Conservation (phyloP, 2,113 vertebrate species). For the Aegotheles bennettii region DNA sequence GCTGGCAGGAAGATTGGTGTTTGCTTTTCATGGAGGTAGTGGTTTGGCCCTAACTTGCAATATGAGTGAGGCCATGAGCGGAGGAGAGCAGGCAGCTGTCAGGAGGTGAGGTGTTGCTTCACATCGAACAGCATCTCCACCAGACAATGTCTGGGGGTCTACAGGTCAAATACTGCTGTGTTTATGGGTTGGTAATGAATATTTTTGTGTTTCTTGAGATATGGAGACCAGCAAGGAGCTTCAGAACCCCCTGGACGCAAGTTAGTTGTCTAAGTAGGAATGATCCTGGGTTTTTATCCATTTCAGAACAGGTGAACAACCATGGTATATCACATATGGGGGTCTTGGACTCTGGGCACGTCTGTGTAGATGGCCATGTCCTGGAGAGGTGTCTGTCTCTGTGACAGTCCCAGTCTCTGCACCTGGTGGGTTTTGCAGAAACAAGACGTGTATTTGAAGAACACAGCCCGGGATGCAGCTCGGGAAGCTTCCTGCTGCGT, state of each 20-base stretch:
- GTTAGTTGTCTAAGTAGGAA: background rate
- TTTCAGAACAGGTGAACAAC: background rate
- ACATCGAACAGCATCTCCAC: background rate
- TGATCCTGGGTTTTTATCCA: background rate
- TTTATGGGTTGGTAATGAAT: fast-evolving
- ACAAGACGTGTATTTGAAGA: background rate
- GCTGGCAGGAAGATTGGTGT: background rate
- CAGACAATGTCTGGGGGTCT: fast-evolving
- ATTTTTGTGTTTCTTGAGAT: background rate
- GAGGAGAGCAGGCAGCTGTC: background rate
- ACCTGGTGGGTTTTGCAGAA: background rate
- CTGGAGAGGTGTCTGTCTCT: background rate
- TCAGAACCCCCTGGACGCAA: background rate
- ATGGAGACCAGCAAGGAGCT: background rate
- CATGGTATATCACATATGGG: fast-evolving
- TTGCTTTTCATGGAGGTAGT: background rate
- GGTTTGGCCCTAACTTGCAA: background rate
- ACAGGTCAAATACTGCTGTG: background rate
- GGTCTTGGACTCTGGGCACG: fast-evolving
- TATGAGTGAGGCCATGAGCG: background rate
- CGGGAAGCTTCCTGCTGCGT: fast-evolving
- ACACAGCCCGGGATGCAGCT: background rate
- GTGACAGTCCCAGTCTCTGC: background rate
- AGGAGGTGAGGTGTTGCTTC: background rate
- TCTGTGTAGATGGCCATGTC: background rate